phyloP scores from a whole-genome alignment of 1,140 invertebrate species.

The Listronotus oregonensis region DNA sequence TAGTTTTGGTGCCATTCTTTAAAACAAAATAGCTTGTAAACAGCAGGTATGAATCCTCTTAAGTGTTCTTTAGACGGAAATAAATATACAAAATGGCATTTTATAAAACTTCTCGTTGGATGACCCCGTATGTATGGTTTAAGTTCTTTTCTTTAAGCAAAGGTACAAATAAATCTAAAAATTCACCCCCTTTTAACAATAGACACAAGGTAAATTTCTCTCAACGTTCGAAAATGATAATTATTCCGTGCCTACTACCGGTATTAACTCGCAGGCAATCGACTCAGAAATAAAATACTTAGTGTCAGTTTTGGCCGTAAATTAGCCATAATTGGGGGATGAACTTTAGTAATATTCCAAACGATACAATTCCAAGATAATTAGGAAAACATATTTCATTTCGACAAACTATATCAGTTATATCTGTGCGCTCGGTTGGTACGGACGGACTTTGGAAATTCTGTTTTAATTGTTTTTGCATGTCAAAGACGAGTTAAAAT shows the following conservation, averaged over 20 bases:
- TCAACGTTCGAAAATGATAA: neutral
- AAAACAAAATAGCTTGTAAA: too few relatives aligned
- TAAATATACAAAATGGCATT: too few relatives aligned
- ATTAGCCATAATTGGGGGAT: slow-evolving; percentile 41
- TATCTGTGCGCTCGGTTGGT: slow-evolving; percentile 31
- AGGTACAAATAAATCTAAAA: too few relatives aligned
- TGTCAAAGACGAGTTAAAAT: slow-evolving; percentile 30
- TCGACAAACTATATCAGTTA: slow-evolving; percentile 40
- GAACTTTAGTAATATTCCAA: slow-evolving; percentile 42
- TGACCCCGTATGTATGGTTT: too few relatives aligned
- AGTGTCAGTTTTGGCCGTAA: slow-evolving; percentile 28
- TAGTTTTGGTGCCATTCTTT: too few relatives aligned
- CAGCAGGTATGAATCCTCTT: too few relatives aligned
- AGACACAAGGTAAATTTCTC: neutral
- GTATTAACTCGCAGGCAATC: slow-evolving; percentile 19
- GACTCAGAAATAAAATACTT: slow-evolving; percentile 35
- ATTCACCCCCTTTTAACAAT: too few relatives aligned
- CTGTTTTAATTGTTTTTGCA: slow-evolving; percentile 38
- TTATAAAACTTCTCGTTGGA: too few relatives aligned
- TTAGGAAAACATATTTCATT: slow-evolving; percentile 44
- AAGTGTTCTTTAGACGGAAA: too few relatives aligned
- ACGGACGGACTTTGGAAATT: slow-evolving; percentile 33
- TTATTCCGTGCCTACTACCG: slow-evolving; percentile 21
- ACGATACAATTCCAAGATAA: slow-evolving; percentile 42
- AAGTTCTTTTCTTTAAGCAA: too few relatives aligned